Base-by-base conservation (phyloP, 35 echinoderm and acorn worm species). In the Apostichopus parvimensis region DNA sequence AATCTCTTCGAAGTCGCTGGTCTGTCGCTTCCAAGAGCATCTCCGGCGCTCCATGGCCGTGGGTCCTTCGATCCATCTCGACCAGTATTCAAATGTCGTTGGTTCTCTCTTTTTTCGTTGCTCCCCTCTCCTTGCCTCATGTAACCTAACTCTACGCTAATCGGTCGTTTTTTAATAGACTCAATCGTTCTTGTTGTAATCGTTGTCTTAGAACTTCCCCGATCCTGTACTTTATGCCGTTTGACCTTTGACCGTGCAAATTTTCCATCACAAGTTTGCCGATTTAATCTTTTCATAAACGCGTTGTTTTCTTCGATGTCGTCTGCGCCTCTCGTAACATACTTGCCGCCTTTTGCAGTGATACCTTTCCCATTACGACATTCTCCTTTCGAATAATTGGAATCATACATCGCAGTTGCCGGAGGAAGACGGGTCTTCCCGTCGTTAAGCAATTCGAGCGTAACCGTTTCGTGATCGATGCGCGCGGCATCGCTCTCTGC, bases 111-210 rank as follows among this genome's bases (percentile, higher is more conserved):
- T 6, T 53, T 82, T 8, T 17, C 45, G 25, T 4, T 25, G 54
- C 34, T 45, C 34, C 34, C 34, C 34, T 45, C 34, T 82, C 24
- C 52, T 5, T 82, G n/a, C 7, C 15, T 60, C 56, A 58, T 84
- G 81, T 84, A 58, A 59, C 81, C 81, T 1, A 84, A 52, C 53
- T 82, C 79, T 54, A 82, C 79, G 52, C 79, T 82, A 54, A 82
- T 82, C 55, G 79, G 79, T 55, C 79, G 9, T 55, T 55, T 56
- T 0, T 82, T 55, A 18, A 55, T 52, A 21, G 28, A 8, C 64
- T 4, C 18, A 2, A 68, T 18, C 64, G 0, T 11, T 18, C 10
- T 2, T 66, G 10, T 66, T 66, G 1, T 66, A 2, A 0, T 17
- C 5, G 11, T 68, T 14, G 12, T 68, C 13, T 11, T 68, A 12